Conservation (phyloP, 2,888 invertebrate genomes). For the Drosophila mimica region DNA sequence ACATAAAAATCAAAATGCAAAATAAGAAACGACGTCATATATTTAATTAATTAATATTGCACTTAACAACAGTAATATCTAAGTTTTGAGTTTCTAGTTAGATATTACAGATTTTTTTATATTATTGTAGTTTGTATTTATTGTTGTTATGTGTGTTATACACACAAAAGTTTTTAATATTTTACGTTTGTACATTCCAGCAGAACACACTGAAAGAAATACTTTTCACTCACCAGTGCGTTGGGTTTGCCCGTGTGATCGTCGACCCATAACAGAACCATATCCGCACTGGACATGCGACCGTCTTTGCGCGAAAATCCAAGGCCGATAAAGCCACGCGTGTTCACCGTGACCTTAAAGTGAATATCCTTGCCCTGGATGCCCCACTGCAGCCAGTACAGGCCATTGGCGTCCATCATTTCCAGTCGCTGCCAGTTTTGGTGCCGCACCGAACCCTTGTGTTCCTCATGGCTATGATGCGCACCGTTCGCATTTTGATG, state of each 20-base stretch:
- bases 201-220: background rate
- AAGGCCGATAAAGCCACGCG: constrained; percentile 93
- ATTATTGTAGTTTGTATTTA: background rate
- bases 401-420: constrained; percentile 84
- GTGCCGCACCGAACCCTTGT: constrained; percentile 60
- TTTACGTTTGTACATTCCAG: background rate
- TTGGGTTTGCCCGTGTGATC: constrained; percentile 88
- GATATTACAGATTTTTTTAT: background rate
- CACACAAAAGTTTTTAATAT: background rate
- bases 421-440: constrained; percentile 83
- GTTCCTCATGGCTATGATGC: constrained; percentile 17
- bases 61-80: background rate
- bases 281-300: constrained; percentile 92
- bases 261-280: constrained; percentile 95
- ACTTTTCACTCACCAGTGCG: constrained; percentile 89
- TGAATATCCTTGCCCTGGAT: constrained; percentile 89
- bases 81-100: too few species aligned
- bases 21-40: too few species aligned
- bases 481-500: constrained; percentile 17
- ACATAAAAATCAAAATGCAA: background rate
- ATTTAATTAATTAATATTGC: background rate
- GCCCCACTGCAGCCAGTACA: constrained; percentile 89
- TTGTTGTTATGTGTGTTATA: background rate
- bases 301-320: constrained; percentile 92
- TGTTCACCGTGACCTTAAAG: constrained; percentile 92